phyloP scores from a whole-genome alignment of 2,113 vertebrate genomes.

The Perca fluviatilis region DNA sequence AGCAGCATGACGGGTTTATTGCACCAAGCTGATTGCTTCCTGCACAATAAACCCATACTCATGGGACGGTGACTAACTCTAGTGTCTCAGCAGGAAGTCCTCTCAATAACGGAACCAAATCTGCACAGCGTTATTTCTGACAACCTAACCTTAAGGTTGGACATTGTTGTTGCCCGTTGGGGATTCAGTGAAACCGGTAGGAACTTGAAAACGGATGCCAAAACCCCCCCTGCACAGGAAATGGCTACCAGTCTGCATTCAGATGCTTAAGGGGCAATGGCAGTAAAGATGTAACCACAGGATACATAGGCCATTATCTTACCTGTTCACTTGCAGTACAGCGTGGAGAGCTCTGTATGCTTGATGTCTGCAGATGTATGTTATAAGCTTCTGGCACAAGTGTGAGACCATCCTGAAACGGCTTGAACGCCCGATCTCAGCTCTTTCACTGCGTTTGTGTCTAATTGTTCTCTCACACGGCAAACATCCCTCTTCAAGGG shows the following conservation, averaged over 20 bases:
- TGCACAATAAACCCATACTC: conserved; percentile 25
- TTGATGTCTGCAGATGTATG: conserved; percentile 36
- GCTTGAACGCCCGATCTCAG: conserved; percentile 32
- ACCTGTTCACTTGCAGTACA: background rate
- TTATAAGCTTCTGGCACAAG: conserved; percentile 11
- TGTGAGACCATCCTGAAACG: conserved; percentile 13
- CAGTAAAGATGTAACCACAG: conserved; percentile 51
- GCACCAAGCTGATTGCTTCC: conserved; percentile 40
- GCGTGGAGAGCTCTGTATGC: background rate
- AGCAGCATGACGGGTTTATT: conserved; percentile 54
- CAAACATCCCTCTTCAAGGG: conserved; percentile 57
- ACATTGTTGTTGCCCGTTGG: conserved; percentile 4
- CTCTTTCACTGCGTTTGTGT: conserved; percentile 50
- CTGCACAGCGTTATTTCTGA: conserved; percentile 38
- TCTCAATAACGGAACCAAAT: conserved; percentile 46
- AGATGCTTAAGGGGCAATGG: conserved; percentile 51
- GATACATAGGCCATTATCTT: conserved; percentile 37
- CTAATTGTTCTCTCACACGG: conserved; percentile 61
- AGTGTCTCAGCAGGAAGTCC: conserved; percentile 45
- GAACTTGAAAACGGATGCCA: conserved; percentile 36
- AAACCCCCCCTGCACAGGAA: conserved; percentile 52
- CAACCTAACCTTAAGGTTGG: conserved; percentile 6
- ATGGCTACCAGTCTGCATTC: conserved; percentile 56
- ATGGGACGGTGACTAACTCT: conserved; percentile 24
- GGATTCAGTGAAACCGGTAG: conserved; percentile 31